These are phyloP conservation scores for Criorhina ranunculi DNA, from an alignment of 2,888 invertebrate genomes.

Conservation along the genomic window DNA sequence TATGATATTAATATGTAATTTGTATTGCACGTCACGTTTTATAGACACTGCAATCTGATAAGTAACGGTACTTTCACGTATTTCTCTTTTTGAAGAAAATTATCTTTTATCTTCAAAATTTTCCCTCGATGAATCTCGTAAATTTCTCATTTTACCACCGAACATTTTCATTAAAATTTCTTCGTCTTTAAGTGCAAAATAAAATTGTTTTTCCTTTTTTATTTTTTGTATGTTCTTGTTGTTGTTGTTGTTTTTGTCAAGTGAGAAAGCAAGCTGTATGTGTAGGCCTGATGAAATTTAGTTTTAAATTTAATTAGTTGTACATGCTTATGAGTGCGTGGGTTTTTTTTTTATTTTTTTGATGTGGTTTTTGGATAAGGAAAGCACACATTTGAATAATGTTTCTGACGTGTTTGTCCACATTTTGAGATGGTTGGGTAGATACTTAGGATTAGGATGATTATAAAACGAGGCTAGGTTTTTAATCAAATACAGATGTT, in stretches of 20 bases:
- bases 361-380: not conserved
- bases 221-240: too few relatives aligned
- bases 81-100: conserved; percentile 11
- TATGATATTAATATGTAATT: conserved; percentile 62
- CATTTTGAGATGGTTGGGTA: too few relatives aligned
- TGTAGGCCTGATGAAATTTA: conserved; percentile 10
- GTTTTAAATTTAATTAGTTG: conserved; percentile 24
- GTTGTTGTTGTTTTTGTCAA: too few relatives aligned
- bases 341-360: not conserved
- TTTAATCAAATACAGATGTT: too few relatives aligned
- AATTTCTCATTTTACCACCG: conserved; percentile 38
- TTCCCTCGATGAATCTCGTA: conserved; percentile 29
- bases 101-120: conserved; percentile 41
- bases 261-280: too few relatives aligned
- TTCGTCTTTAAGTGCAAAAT: conserved; percentile 21
- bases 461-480: too few relatives aligned
- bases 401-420: not conserved
- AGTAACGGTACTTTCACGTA: conserved; percentile 29
- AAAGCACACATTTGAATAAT: not conserved
- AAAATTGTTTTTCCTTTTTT: not conserved
- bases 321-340: not conserved
- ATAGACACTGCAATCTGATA: conserved; percentile 60
- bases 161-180: conserved; percentile 46
- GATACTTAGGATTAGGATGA: too few relatives aligned
- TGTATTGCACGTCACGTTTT: conserved; percentile 64